phyloP scores from a whole-genome alignment of 2,888 invertebrate species.

The Agrenia bidenticulata region DNA sequence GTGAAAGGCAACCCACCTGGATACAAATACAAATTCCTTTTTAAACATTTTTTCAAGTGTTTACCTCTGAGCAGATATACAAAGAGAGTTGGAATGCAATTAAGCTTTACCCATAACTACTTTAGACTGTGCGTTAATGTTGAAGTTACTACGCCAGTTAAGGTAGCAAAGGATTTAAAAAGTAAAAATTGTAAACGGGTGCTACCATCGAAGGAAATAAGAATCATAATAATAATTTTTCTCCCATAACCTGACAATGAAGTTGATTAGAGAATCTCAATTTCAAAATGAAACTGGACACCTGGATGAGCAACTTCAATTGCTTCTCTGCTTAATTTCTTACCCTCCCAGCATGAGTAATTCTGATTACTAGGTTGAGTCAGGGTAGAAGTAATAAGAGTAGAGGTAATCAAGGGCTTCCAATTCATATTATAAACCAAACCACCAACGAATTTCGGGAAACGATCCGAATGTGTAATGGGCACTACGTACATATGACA shows the following conservation, averaged over 20 bases:
- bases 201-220: conserved; percentile 13
- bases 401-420: neutral
- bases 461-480: neutral
- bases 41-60: too few relatives aligned
- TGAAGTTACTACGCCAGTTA: too few relatives aligned
- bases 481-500: neutral
- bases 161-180: too few relatives aligned
- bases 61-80: too few relatives aligned
- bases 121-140: too few relatives aligned
- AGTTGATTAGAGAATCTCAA: conserved; percentile 30
- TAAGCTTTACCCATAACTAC: too few relatives aligned
- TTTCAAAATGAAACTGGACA: conserved; percentile 34
- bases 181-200: neutral
- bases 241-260: conserved; percentile 18
- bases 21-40: too few relatives aligned
- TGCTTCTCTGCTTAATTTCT: conserved; percentile 20
- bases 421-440: neutral
- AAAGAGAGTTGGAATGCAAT: too few relatives aligned
- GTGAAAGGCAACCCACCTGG: too few relatives aligned
- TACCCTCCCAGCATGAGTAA: conserved; percentile 25
- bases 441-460: conserved; percentile 9
- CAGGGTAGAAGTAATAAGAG: too few relatives aligned
- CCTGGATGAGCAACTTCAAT: conserved; percentile 26
- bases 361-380: conserved; percentile 18
- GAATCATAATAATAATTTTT: conserved; percentile 19